Conservation (phyloP, 1,140 invertebrate species). For the Lanistes nyassanus region DNA sequence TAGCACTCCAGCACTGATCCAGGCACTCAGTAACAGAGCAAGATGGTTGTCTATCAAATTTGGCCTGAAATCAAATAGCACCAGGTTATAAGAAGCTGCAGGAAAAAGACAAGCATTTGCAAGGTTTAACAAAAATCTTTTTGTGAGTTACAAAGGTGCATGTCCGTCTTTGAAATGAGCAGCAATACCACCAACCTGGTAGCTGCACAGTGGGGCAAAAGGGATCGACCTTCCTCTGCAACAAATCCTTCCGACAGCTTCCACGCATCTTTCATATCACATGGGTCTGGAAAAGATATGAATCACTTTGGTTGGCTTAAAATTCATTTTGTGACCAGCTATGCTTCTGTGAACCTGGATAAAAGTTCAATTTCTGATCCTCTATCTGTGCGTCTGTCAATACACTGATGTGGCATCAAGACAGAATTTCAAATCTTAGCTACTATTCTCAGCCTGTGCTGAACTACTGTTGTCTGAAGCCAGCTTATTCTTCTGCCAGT, state of each 20-base stretch:
- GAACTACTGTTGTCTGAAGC: too few relatives aligned
- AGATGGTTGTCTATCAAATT: conserved; percentile 92
- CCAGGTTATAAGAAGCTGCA: background rate
- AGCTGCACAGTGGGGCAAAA: conserved; percentile 55
- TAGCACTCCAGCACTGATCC: conserved; percentile 86
- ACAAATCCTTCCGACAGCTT: conserved; percentile 91
- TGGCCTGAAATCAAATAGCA: conserved; percentile 73
- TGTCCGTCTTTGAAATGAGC: background rate
- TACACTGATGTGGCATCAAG: too few relatives aligned
- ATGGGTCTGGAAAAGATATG: conserved; percentile 74
- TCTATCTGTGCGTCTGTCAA: too few relatives aligned
- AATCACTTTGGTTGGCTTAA: background rate
- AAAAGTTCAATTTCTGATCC: too few relatives aligned
- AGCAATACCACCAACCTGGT: conserved; percentile 37
- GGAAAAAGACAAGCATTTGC: background rate
- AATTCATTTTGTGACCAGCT: background rate
- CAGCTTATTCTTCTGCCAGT: too few relatives aligned
- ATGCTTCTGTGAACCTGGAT: too few relatives aligned
- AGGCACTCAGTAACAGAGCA: conserved; percentile 86
- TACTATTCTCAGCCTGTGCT: too few relatives aligned
- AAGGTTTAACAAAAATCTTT: background rate
- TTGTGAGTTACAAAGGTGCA: background rate
- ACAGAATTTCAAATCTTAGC: too few relatives aligned
- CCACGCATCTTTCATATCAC: conserved; percentile 81
- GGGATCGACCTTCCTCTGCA: conserved; percentile 81